Percentiles rank a stretch among this genome's conserved stretches.
Evolutionary conservation across 1,140 invertebrate species (phyloP).

Genomic region (Lordiphosa collinella): DNA sequence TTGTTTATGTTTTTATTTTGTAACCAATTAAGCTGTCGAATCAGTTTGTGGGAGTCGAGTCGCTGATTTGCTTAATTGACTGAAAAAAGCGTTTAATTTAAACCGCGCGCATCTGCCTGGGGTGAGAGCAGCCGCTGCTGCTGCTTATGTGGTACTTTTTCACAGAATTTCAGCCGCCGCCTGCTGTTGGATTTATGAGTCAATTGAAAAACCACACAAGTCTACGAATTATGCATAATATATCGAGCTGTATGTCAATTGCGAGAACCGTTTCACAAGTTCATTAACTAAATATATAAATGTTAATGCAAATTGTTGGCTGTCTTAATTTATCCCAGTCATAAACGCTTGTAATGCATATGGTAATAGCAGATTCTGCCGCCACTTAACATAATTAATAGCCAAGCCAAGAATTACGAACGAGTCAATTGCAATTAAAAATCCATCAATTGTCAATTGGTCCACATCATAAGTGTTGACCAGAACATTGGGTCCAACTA

Average conservation of each 20-base stretch:
- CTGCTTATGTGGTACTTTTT: conserved; percentile 7
- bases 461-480: not conserved
- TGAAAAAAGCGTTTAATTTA: conserved; percentile 64
- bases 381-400: conserved; percentile 58
- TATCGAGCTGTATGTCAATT: conserved; percentile 30
- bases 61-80: conserved; percentile 71
- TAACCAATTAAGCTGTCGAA: too few species aligned
- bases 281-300: conserved; percentile 23
- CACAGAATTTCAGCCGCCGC: conserved; percentile 6
- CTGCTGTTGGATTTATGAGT: conserved; percentile 66
- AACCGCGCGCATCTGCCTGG: conserved; percentile 35
- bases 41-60: not conserved
- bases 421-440: conserved; percentile 63
- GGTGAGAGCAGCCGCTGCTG: conserved; percentile 14
- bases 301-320: conserved; percentile 27
- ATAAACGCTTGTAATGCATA: conserved; percentile 37
- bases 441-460: conserved; percentile 45
- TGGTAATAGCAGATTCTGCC: conserved; percentile 21
- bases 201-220: conserved; percentile 51
- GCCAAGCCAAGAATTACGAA: conserved; percentile 18
- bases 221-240: conserved; percentile 19
- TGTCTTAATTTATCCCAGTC: conserved; percentile 9
- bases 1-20: conserved; percentile 5
- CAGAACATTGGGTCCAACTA: not conserved
- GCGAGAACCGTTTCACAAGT: conserved; percentile 13